Evolutionary conservation across 2,113 vertebrate species (phyloP).

Genomic region (Pogonocichla stellata): DNA sequence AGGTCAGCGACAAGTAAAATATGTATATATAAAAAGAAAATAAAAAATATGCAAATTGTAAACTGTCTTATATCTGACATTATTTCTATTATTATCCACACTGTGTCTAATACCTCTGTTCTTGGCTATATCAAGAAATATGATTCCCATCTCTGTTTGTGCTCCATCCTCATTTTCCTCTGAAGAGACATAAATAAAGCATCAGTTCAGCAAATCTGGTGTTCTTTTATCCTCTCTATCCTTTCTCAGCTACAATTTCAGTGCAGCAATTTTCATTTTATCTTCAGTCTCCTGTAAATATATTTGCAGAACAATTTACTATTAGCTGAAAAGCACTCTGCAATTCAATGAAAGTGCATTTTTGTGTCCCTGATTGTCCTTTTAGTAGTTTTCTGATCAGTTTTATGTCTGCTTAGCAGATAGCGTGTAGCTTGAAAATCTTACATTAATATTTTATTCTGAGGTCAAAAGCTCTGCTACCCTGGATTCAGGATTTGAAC

Average conservation of each 20-base stretch:
- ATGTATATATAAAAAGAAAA: not conserved
- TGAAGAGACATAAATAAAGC: conserved; percentile 6
- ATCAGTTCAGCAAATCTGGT: conserved; percentile 2
- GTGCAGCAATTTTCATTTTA: conserved; percentile 2
- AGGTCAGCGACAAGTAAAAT: not conserved
- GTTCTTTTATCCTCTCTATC: not conserved
- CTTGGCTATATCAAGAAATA: not conserved
- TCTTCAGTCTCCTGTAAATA: not conserved
- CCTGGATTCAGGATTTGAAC: not conserved
- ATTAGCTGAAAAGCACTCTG: not conserved
- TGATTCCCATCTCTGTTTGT: not conserved
- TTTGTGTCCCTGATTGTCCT: not conserved
- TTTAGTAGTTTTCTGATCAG: not conserved
- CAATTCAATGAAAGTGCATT: not conserved
- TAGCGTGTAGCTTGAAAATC: not conserved
- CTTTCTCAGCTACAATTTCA: not conserved
- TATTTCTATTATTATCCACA: not conserved
- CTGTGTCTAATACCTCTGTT: not conserved
- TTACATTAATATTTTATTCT: not conserved
- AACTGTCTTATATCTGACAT: not conserved
- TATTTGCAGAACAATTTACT: not conserved
- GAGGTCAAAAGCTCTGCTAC: not conserved
- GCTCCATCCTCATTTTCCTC: not conserved
- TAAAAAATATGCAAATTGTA: not conserved
- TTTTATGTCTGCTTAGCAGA: not conserved